Percentiles rank a stretch among this genome's conserved stretches.
Evolutionary conservation across 2,888 invertebrate genomes (phyloP).

Genomic region (Drosophila kuntzei): DNA sequence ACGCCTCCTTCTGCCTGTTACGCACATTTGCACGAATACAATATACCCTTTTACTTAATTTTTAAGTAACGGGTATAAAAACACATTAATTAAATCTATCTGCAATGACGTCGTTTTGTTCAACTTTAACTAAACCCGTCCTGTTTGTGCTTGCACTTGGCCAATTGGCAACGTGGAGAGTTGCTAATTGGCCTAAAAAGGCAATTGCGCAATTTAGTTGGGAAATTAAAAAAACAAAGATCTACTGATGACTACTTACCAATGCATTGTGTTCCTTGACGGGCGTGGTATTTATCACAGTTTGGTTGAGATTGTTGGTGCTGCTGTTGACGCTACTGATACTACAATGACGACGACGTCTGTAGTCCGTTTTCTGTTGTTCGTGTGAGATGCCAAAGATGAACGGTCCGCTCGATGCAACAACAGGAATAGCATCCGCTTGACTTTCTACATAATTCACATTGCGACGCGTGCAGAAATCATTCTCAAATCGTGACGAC

Average conservation of each 20-base stretch:
- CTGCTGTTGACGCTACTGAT: slow-evolving; percentile 24
- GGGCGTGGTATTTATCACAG: slow-evolving; percentile 77
- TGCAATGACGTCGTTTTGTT: slow-evolving; percentile 35
- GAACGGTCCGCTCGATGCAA: slow-evolving; percentile 86
- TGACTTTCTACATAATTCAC: slow-evolving; percentile 60
- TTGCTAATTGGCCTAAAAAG: slow-evolving; percentile 47
- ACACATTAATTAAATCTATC: slow-evolving; percentile 29
- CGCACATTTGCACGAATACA: no score
- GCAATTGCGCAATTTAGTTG: slow-evolving; percentile 21
- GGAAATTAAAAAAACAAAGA: neutral
- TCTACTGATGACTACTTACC: slow-evolving; percentile 58
- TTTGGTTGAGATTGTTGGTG: slow-evolving; percentile 39
- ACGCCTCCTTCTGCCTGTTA: no score
- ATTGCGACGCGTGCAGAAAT: slow-evolving; percentile 82
- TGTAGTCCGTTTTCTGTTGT: slow-evolving; percentile 67
- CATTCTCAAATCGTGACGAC: slow-evolving; percentile 83
- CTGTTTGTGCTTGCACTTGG: neutral
- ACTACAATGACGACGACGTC: slow-evolving; percentile 28
- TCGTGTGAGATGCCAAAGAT: slow-evolving; percentile 87
- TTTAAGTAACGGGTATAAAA: no score
- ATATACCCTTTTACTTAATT: no score
- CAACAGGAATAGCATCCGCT: slow-evolving; percentile 12
- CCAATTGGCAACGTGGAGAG: slow-evolving; percentile 22
- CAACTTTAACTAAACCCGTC: slow-evolving; percentile 17
- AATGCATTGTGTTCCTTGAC: slow-evolving; percentile 64